Evolutionary conservation across 2,113 vertebrate genomes (phyloP), one percentile per base, ranked within the genome.

Genomic region (Bos indicus): DNA sequence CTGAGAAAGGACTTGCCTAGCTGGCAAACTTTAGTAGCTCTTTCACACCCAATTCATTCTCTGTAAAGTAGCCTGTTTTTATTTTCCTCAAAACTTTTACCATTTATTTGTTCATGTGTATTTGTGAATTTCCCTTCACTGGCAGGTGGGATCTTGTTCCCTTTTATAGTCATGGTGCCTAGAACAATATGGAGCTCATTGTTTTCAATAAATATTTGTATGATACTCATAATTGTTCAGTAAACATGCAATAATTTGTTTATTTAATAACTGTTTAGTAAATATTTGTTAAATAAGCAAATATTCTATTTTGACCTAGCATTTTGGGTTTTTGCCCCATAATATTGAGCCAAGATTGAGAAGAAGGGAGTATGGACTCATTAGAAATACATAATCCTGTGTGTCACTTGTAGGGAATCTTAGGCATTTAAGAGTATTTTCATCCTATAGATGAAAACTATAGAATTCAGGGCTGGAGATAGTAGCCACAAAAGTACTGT

Each of bases 151-250:
- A 40, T 85, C 46, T 36, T 59, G n/a, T 56, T 93, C 54, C 40
- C n/a, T 92, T 94, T 64, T 77, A 56, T 51, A 96, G 36, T 88
- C 1, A 3, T 11, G 7, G 26, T 59, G 11, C 67, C 82, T 78
- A 57, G 36, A 71, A 84, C 12, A 19, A 19, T 86, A 59, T 36
- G 11, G 92, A 36, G 17, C 14, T 83, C 23, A 33, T 91, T 19
- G 33, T 87, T 94, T 97, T 91, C 17, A 77, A 2, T 93, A 81
- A 90, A 60, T 91, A 83, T 59, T 80, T 96, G 28, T 88, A 85
- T 26, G 90, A 11, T 77, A 36, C 51, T 93, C 26, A 60, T 82
- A 86, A 88, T 9, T 84, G 28, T 88, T 96, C 4, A 88, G 1
- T 91, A 89, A 87, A 60, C 23, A 7, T 91, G 16, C 23, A 86